Evolutionary conservation across 2,113 vertebrate species (phyloP).

Genomic region (Lagopus leucura): DNA sequence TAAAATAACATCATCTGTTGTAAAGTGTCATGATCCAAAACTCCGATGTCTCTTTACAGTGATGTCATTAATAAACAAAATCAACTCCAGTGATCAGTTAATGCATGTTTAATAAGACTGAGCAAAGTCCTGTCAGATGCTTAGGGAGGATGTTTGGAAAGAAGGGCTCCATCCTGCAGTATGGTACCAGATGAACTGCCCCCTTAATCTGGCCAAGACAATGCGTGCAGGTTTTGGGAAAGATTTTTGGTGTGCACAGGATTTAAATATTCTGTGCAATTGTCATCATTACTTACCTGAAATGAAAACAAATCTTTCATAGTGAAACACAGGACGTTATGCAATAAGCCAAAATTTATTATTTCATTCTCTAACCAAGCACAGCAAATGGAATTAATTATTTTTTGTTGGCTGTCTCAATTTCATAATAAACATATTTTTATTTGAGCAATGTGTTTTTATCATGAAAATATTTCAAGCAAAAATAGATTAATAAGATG

Average conservation of each 20-base stretch:
- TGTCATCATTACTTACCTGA: slow-evolving; percentile 6
- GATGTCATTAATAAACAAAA: slow-evolving; percentile 39
- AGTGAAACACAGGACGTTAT: slow-evolving; percentile 22
- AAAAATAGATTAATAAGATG: slow-evolving; percentile 39
- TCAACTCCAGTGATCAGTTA: slow-evolving; percentile 40
- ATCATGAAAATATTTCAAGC: slow-evolving; percentile 52
- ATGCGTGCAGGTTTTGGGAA: background rate
- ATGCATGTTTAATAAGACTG: background rate
- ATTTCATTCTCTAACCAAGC: slow-evolving; percentile 47
- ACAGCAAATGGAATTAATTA: slow-evolving; percentile 70
- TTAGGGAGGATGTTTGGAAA: slow-evolving; percentile 12
- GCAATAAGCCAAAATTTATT: slow-evolving; percentile 61
- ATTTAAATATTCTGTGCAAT: slow-evolving; percentile 38
- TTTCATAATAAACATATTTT: slow-evolving; percentile 65
- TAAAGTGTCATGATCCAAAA: slow-evolving; percentile 11
- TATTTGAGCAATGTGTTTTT: slow-evolving; percentile 42
- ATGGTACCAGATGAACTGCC: background rate
- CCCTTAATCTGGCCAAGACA: slow-evolving; percentile 15
- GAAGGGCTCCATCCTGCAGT: background rate
- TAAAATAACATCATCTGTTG: slow-evolving; percentile 16
- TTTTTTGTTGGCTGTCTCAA: slow-evolving; percentile 7
- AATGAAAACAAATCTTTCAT: slow-evolving; percentile 53
- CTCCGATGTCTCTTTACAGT: background rate
- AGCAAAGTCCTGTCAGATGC: background rate
- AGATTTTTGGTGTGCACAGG: background rate